Evolutionary conservation across 1,140 invertebrate genomes (phyloP).

Genomic region (Spodoptera litura): DNA sequence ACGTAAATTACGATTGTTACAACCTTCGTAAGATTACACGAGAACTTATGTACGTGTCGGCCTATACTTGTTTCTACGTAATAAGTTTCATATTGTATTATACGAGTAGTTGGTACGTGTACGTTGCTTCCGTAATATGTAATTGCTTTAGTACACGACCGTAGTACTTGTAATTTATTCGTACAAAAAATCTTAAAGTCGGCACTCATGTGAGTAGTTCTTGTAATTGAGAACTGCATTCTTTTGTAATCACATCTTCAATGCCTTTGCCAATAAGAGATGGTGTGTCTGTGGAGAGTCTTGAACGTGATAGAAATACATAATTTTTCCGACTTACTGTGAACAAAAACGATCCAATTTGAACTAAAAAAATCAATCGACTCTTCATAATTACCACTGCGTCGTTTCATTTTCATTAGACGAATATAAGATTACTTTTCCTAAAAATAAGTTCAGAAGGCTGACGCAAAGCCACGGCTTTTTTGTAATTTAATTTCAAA

Average conservation of each 20-base stretch:
- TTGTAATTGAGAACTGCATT: conserved; percentile 55
- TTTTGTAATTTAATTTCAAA: conserved; percentile 32
- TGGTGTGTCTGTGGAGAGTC: conserved; percentile 1
- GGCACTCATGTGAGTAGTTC: conserved; percentile 53
- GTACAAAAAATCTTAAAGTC: conserved; percentile 57
- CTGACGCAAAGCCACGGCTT: background rate
- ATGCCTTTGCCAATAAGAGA: conserved; percentile 29
- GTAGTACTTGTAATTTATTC: conserved; percentile 58
- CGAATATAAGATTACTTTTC: background rate
- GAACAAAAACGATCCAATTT: conserved; percentile 29
- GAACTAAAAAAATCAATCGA: conserved; percentile 14
- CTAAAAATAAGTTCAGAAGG: conserved; percentile 8
- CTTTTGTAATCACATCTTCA: conserved; percentile 46
- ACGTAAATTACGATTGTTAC: conserved; percentile 56
- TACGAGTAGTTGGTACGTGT: background rate
- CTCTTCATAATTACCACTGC: conserved; percentile 15
- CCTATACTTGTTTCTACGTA: conserved; percentile 52
- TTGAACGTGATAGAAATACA: conserved; percentile 23
- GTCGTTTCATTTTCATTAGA: conserved; percentile 6
- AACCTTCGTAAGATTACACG: conserved; percentile 50
- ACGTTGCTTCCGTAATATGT: conserved; percentile 64
- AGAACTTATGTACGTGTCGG: conserved; percentile 53
- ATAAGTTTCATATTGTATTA: conserved; percentile 58
- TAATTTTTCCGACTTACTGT: conserved; percentile 32
- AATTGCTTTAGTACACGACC: conserved; percentile 57